These are phyloP conservation scores for Nothura maculosa DNA, from an alignment of 2,797 vertebrate species.

Conservation along the genomic window DNA sequence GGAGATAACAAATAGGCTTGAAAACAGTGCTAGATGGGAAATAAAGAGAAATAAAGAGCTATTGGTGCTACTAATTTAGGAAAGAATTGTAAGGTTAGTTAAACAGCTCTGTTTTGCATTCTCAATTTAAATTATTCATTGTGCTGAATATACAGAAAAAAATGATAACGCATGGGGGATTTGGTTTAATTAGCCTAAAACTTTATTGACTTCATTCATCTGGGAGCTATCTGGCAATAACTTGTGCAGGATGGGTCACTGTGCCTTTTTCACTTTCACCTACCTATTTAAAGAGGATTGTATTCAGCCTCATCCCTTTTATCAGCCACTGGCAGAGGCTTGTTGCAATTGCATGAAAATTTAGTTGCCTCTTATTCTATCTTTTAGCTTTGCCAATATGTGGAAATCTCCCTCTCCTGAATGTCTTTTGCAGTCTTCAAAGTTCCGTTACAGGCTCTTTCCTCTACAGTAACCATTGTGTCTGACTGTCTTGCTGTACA, in stretches of 20 bases:
- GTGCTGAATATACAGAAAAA: constrained; percentile 13
- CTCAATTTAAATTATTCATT: constrained; percentile 49
- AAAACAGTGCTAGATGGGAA: background rate
- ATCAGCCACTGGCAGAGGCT: background rate
- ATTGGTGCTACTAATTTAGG: background rate
- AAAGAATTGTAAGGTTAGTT: constrained; percentile 11
- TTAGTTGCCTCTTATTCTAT: background rate
- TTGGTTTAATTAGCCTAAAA: constrained; percentile 46
- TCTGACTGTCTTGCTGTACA: background rate
- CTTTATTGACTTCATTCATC: constrained; percentile 36
- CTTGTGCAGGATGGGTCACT: constrained; percentile 9
- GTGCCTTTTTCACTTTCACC: background rate
- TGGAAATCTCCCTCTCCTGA: background rate
- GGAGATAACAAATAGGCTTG: background rate
- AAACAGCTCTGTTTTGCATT: constrained; percentile 18
- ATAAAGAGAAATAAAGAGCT: background rate
- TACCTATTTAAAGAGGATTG: background rate
- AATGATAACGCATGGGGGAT: constrained; percentile 37
- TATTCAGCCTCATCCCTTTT: background rate
- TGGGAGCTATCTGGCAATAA: constrained; percentile 13
- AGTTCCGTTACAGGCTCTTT: background rate
- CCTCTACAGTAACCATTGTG: background rate
- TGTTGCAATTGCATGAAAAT: background rate
- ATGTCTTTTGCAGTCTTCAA: background rate
- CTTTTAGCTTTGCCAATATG: background rate